Evolutionary conservation across 2,888 invertebrate genomes (phyloP), one percentile per base, ranked within the genome.

Genomic region (Dichetophora obliterata): DNA sequence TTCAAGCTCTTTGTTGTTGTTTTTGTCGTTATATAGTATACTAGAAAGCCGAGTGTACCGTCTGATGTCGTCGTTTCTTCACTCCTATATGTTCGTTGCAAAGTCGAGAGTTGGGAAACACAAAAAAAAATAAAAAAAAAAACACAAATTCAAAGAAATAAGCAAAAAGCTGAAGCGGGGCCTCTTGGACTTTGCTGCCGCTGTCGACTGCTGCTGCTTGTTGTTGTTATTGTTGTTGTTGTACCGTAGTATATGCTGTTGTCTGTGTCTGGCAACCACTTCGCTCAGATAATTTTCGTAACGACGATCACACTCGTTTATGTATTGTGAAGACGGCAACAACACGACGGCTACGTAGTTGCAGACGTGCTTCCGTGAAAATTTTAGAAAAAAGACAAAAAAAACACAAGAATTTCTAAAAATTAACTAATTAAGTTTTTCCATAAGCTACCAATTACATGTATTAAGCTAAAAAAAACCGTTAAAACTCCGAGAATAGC

Each of bases 221-320:
- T 22, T 34, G 24, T 71, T 50, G 57, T 22, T 34, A n/a, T 71
- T 50, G 57, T n/a, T 70, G 34, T 70, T 43, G 74, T 50, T 66
- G 54, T 73, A 69, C 65, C 77, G 75, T 71, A 52, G 75, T 68
- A 74, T 43, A 66, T 77, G 70, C 73, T 76, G 77, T 66, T 43
- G 52, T 52, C 48, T 80, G 68, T 57, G 54, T 59, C 75, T 69
- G 69, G 57, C 69, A 69, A 69, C 68, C 85, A 84, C 84, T 85
- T 84, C 86, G 85, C 81, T 81, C 83, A 84, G 85, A 85, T 82
- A 84, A 82, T 86, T 85, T 85, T 85, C 84, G 85, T 84, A 84
- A 86, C 85, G 84, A 84, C 87, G 89, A 88, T 88, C 89, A 87
- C 88, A 88, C 87, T 88, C 88, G 87, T 85, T 87, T 86, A 85